A percentile compares a stretch with the other conserved stretches of the same genome.
These are phyloP conservation scores for Rhyacophila brunnea DNA, from an alignment of 1,140 invertebrate species.

Conservation along the genomic window DNA sequence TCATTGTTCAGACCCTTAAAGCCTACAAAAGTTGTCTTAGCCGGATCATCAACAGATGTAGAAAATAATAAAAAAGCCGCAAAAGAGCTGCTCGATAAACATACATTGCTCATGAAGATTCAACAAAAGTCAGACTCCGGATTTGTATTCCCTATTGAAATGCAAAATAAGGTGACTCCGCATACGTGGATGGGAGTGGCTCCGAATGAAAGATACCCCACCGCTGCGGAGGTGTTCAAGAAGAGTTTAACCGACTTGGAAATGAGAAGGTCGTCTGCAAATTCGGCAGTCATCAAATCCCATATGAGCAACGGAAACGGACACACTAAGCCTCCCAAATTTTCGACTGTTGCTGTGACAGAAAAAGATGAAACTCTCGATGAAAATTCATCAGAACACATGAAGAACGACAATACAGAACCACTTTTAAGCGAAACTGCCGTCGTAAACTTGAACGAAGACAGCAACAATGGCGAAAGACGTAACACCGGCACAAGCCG, in stretches of 20 bases:
- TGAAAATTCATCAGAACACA: slow-evolving; percentile 48
- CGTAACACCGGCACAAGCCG: slow-evolving; percentile 61
- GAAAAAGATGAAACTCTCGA: slow-evolving; percentile 55
- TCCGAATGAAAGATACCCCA: slow-evolving; percentile 73
- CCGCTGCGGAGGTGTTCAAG: slow-evolving; percentile 68
- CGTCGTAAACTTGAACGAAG: slow-evolving; percentile 40
- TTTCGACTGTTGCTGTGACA: slow-evolving; percentile 49
- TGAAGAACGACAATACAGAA: slow-evolving; percentile 52
- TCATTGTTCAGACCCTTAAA: slow-evolving; percentile 77
- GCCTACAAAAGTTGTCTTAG: slow-evolving; percentile 62
- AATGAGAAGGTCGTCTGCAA: slow-evolving; percentile 45
- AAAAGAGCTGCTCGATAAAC: slow-evolving; percentile 42
- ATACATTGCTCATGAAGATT: slow-evolving; percentile 48
- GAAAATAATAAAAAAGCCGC: slow-evolving; percentile 46
- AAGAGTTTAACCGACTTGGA: slow-evolving; percentile 62
- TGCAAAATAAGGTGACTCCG: slow-evolving; percentile 52
- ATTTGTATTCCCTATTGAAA: slow-evolving; percentile 48
- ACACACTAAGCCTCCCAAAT: slow-evolving; percentile 41
- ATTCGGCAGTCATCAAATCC: slow-evolving; percentile 40
- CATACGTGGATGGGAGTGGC: slow-evolving; percentile 66
- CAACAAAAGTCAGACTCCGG: slow-evolving; percentile 49
- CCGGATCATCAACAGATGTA: slow-evolving; percentile 44
- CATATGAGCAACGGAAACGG: slow-evolving; percentile 51
- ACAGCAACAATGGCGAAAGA: slow-evolving; percentile 41
- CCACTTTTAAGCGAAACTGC: slow-evolving; percentile 52